A percentile compares a stretch with the other conserved stretches of the same genome.
These are phyloP conservation scores for Leucophenga montana DNA, from an alignment of 2,888 invertebrate genomes.

Conservation along the genomic window DNA sequence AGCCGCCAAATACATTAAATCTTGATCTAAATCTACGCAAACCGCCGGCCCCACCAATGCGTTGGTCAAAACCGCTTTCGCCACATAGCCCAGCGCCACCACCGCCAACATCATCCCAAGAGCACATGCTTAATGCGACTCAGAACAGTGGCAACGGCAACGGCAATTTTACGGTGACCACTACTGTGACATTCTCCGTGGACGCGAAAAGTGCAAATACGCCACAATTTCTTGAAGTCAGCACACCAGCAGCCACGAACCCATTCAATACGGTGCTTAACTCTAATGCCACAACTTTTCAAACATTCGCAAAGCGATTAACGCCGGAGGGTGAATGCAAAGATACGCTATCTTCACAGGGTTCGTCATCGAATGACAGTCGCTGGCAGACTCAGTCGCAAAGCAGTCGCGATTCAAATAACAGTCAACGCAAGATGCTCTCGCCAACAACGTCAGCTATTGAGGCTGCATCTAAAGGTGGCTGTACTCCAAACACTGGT, in stretches of 20 bases:
- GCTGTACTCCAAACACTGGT: constrained; percentile 41
- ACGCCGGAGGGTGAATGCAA: constrained; percentile 79
- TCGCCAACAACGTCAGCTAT: constrained; percentile 71
- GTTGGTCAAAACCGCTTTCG: constrained; percentile 86
- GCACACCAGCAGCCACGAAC: constrained; percentile 69
- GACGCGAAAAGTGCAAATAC: constrained; percentile 62
- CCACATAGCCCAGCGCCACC: constrained; percentile 72
- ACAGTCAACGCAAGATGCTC: constrained; percentile 74
- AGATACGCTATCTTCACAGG: constrained; percentile 79
- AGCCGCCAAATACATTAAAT: constrained; percentile 88
- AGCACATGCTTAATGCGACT: constrained; percentile 71
- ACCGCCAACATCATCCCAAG: constrained; percentile 50
- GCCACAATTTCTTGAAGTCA: constrained; percentile 70
- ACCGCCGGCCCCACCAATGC: constrained; percentile 88
- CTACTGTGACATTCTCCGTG: constrained; percentile 89
- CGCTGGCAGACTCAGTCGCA: constrained; percentile 68
- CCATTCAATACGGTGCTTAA: constrained; percentile 62
- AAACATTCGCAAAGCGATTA: constrained; percentile 81
- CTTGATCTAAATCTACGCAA: constrained; percentile 74
- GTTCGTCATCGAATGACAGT: constrained; percentile 73
- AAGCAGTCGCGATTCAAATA: constrained; percentile 76
- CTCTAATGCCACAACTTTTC: constrained; percentile 69
- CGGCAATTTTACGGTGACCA: constrained; percentile 85
- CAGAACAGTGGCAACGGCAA: constrained; percentile 70
- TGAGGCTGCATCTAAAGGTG: constrained; percentile 69